Evolutionary conservation across 1,140 invertebrate species (phyloP).

Genomic region (Drosophila insularis): DNA sequence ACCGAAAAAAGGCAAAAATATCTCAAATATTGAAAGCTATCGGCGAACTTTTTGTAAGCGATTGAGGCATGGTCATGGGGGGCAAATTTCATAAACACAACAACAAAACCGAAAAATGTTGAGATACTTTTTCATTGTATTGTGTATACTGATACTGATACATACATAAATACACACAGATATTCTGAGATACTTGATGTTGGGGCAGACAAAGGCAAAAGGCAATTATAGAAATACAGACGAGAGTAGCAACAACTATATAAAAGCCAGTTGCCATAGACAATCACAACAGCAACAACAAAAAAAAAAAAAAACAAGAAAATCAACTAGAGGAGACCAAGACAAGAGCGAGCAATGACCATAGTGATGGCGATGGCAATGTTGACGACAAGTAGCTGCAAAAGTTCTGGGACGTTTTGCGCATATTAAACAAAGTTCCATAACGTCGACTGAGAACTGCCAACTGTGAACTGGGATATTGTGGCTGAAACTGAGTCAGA

Average conservation of each 20-base stretch:
- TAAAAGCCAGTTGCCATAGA: conserved; percentile 75
- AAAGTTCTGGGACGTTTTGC: conserved; percentile 79
- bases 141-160: conserved; percentile 21
- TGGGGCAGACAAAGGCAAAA: conserved; percentile 67
- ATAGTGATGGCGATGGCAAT: conserved; percentile 36
- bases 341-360: conserved; percentile 46
- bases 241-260: conserved; percentile 61
- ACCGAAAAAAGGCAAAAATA: background rate
- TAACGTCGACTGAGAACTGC: conserved; percentile 19
- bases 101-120: conserved; percentile 40
- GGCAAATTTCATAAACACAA: conserved; percentile 45
- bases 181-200: conserved; percentile 58
- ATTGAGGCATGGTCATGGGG: background rate
- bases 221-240: conserved; percentile 78
- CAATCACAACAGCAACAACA: conserved; percentile 59
- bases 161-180: conserved; percentile 10
- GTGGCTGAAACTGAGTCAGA: background rate
- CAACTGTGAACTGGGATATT: conserved; percentile 27
- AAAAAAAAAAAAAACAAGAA: conserved; percentile 32
- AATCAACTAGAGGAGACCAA: conserved; percentile 29
- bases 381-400: conserved; percentile 51
- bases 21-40: conserved; percentile 36
- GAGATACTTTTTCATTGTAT: conserved; percentile 38
- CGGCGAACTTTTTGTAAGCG: conserved; percentile 30
- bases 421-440: conserved; percentile 79